Evolutionary conservation across 2,797 vertebrate species (phyloP).

Genomic region (Intellagama lesueurii): DNA sequence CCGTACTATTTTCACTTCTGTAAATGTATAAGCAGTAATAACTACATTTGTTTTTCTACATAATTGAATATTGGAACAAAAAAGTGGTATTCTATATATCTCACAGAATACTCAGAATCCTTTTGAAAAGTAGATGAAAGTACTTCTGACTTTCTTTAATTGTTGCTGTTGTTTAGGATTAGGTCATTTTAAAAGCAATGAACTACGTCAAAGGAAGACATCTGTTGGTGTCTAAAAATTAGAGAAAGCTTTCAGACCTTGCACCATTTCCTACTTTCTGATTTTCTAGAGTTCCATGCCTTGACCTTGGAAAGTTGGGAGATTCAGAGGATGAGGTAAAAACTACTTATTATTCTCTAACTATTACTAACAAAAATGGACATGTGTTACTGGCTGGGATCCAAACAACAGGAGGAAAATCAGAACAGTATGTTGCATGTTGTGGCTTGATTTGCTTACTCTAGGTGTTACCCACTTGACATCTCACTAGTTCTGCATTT

Average conservation of each 20-base stretch:
- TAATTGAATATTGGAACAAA: not conserved
- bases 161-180: not conserved
- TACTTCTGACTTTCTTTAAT: not conserved
- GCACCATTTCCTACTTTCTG: conserved; percentile 38
- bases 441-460: not conserved
- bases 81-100: not conserved
- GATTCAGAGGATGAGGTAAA: conserved; percentile 82
- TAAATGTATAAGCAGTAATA: too few species aligned
- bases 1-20: too few species aligned
- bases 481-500: not conserved
- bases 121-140: not conserved
- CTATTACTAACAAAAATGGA: conserved; percentile 15
- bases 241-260: not conserved
- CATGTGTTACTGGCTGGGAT: not conserved
- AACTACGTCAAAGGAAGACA: not conserved
- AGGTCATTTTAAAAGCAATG: conserved; percentile 2
- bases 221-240: not conserved
- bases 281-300: conserved; percentile 80
- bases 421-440: not conserved
- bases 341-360: conserved; percentile 38
- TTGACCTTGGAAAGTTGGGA: conserved; percentile 78
- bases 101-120: rapidly evolving
- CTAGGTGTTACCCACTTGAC: not conserved
- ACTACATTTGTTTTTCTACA: too few species aligned
- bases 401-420: not conserved